phyloP scores from a whole-genome alignment of 2,797 vertebrate species.

The Clarias laeviceps region DNA sequence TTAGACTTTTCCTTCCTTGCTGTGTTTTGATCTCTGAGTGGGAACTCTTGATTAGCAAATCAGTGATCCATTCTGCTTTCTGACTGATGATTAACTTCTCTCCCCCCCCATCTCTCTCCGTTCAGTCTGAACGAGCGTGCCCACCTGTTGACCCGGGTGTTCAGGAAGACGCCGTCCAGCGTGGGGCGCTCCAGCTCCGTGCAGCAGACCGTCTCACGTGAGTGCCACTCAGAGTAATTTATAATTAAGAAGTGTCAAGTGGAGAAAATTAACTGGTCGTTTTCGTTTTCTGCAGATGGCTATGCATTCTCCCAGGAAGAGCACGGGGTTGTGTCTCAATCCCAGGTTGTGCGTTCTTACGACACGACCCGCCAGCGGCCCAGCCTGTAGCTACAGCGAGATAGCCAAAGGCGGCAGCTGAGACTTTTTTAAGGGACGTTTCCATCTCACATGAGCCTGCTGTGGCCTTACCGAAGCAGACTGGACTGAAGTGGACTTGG shows the following conservation, averaged over 20 bases:
- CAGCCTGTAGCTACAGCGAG: constrained; percentile 76
- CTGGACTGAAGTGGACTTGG: constrained; percentile 43
- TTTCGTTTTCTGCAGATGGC: constrained; percentile 78
- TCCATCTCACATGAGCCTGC: constrained; percentile 62
- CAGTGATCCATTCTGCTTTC: constrained; percentile 3
- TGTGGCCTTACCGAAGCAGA: constrained; percentile 75
- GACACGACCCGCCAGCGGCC: constrained; percentile 91
- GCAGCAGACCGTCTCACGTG: constrained; percentile 93
- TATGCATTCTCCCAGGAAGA: constrained; percentile 99
- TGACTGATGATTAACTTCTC: constrained; percentile 49
- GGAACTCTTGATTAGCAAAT: constrained; percentile 29
- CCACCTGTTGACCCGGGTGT: constrained; percentile 94
- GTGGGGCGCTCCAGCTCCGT: constrained; percentile 91
- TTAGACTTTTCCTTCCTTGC: constrained; percentile 22
- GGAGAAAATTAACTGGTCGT: background rate
- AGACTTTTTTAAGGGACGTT: constrained; percentile 62
- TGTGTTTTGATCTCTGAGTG: constrained; percentile 45
- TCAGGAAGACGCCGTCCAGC: constrained; percentile 93
- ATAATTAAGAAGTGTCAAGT: background rate
- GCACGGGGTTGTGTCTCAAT: constrained; percentile 94
- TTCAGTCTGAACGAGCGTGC: constrained; percentile 94
- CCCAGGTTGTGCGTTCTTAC: constrained; percentile 93
- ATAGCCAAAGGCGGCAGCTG: constrained; percentile 56
- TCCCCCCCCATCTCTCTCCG: constrained; percentile 32
- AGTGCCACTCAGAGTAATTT: constrained; percentile 68